These are phyloP conservation scores for Pristis pectinata DNA, from an alignment of 2,797 vertebrate genomes.

Conservation along the genomic window DNA sequence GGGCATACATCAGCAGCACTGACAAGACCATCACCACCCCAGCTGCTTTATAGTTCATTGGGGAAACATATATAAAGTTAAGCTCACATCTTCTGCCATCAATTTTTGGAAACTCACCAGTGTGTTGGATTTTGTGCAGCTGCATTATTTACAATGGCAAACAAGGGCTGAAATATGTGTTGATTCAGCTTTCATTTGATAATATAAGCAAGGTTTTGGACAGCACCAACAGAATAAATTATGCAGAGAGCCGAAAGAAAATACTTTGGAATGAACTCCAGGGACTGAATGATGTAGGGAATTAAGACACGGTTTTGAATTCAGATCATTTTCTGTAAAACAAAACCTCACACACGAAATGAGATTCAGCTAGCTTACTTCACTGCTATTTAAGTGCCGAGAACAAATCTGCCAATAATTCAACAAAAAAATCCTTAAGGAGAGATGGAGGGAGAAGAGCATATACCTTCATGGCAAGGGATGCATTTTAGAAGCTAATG, in stretches of 20 bases:
- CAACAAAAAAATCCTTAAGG: not conserved
- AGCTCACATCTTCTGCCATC: constrained; percentile 17
- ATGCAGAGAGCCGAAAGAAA: not conserved
- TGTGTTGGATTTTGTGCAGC: not conserved
- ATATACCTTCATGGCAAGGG: not conserved
- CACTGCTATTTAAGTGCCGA: not conserved
- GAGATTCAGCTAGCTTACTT: constrained; percentile 12
- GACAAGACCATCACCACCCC: constrained; percentile 12
- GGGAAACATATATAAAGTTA: constrained; percentile 22
- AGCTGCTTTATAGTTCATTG: constrained; percentile 5
- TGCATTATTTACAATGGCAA: not conserved
- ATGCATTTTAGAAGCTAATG: not conserved
- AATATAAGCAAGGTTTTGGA: not conserved
- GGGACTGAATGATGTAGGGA: not conserved
- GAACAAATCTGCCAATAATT: not conserved
- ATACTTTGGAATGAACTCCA: not conserved
- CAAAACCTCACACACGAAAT: not conserved
- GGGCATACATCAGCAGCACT: not conserved
- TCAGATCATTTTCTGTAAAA: not conserved
- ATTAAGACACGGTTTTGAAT: not conserved
- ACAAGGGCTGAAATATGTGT: constrained; percentile 13
- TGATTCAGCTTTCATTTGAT: constrained; percentile 15
- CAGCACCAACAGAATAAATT: constrained; percentile 15
- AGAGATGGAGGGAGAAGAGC: not conserved
- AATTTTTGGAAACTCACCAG: not conserved